Conservation (phyloP, 2,797 vertebrate genomes). For the Oryzias dopingdopingensis region DNA sequence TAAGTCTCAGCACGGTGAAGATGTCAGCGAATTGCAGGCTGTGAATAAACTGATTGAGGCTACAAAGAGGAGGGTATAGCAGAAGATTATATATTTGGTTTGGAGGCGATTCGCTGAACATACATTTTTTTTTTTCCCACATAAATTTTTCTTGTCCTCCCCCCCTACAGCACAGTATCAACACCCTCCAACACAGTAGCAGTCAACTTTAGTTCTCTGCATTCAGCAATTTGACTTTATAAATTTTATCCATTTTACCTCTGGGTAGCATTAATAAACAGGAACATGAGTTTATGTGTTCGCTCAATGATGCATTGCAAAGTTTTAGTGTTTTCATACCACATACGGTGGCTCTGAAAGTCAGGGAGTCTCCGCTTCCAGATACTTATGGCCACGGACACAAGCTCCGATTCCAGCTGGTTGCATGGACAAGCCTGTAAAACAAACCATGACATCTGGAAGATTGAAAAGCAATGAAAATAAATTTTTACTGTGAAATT, state of each 20-base stretch:
- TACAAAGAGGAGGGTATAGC: constrained; percentile 75
- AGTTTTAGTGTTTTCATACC: constrained; percentile 67
- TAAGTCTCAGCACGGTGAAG: constrained; percentile 67
- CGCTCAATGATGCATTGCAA: constrained; percentile 73
- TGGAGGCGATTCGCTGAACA: constrained; percentile 77
- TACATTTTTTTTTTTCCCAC: constrained; percentile 77
- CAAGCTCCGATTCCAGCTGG: constrained; percentile 47
- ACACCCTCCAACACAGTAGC: constrained; percentile 39
- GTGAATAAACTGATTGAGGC: constrained; percentile 74
- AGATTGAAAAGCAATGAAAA: constrained; percentile 50
- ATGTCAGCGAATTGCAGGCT: constrained; percentile 76
- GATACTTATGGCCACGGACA: constrained; percentile 44
- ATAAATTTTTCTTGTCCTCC: constrained; percentile 70
- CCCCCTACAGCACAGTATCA: constrained; percentile 50
- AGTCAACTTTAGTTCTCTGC: constrained; percentile 61
- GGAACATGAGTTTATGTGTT: constrained; percentile 68
- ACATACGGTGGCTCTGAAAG: constrained; percentile 39
- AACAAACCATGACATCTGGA: constrained; percentile 45
- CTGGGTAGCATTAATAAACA: constrained; percentile 74
- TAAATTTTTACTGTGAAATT: constrained; percentile 36
- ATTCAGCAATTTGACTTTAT: constrained; percentile 75
- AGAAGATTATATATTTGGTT: constrained; percentile 78
- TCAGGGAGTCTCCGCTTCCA: constrained; percentile 52
- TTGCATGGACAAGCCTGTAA: constrained; percentile 42
- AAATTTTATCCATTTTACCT: constrained; percentile 68